Evolutionary conservation across 2,888 invertebrate genomes (phyloP).

Genomic region (Ectemnius continuus): DNA sequence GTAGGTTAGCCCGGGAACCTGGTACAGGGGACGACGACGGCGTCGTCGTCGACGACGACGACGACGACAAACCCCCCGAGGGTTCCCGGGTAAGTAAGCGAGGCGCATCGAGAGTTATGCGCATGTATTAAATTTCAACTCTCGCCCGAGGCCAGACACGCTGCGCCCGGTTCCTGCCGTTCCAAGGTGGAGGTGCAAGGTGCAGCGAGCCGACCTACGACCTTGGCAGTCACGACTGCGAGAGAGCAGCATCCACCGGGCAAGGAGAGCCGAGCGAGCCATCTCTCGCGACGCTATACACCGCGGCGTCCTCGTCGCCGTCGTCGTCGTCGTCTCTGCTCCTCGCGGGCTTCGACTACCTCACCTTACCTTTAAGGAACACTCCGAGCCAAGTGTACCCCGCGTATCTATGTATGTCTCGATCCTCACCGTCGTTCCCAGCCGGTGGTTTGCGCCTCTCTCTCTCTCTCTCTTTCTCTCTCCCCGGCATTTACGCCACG

Average conservation of each 20-base stretch:
- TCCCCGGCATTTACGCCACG: constrained; percentile 17
- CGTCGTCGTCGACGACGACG: constrained; percentile 3
- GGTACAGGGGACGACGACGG: constrained; percentile 5
- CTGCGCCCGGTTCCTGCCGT: constrained; percentile 60
- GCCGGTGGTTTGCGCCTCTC: constrained; percentile 7
- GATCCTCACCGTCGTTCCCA: constrained; percentile 3
- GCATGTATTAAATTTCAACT: constrained; percentile 73
- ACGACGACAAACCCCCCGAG: constrained; percentile 31
- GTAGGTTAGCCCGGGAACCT: constrained; percentile 31
- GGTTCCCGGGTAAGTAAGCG: constrained; percentile 9
- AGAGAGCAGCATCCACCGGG: constrained; percentile 28
- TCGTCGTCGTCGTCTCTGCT: neutral
- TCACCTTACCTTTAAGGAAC: neutral
- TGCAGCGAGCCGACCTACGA: constrained; percentile 73
- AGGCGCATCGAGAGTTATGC: constrained; percentile 51
- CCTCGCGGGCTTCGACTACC: neutral
- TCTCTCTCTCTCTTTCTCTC: too few species aligned
- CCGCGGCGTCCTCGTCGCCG: too few species aligned
- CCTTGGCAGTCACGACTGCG: constrained; percentile 73
- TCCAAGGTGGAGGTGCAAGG: constrained; percentile 71
- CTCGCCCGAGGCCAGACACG: constrained; percentile 70
- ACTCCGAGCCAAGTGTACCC: too few species aligned
- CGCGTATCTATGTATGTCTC: neutral
- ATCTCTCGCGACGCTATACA: constrained; percentile 12
- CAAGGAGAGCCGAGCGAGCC: too few species aligned